Conservation (phyloP, 1,140 invertebrate species). For the Galleria mellonella region DNA sequence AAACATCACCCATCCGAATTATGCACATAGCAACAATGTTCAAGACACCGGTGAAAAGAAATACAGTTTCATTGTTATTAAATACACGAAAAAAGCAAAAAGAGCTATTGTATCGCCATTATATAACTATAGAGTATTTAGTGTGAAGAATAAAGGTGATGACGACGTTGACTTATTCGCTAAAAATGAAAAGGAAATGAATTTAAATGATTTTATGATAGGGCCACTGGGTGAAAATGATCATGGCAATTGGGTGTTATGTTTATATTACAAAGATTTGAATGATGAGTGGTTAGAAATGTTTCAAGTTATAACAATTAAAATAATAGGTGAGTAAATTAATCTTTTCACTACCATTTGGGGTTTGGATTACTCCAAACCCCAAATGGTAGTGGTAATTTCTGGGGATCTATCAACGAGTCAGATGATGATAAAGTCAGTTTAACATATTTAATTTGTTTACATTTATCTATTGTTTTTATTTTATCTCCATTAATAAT, state of each 20-base stretch:
- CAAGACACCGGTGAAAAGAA: not conserved
- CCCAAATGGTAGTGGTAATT: no score
- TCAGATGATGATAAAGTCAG: no score
- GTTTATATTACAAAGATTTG: constrained; percentile 23
- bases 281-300: constrained; percentile 34
- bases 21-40: not conserved
- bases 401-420: no score
- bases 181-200: constrained; percentile 11
- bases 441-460: no score
- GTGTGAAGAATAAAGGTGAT: not conserved
- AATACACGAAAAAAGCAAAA: constrained; percentile 10
- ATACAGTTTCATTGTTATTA: constrained; percentile 5
- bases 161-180: constrained; percentile 11
- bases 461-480: no score
- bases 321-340: constrained; percentile 35
- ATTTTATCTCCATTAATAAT: no score
- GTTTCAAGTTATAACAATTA: constrained; percentile 47
- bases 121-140: constrained; percentile 2
- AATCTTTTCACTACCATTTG: no score
- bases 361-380: no score
- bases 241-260: constrained; percentile 57
- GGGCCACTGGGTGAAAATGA: constrained; percentile 42
- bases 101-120: constrained; percentile 8
- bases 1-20: constrained; percentile 10
- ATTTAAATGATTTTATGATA: constrained; percentile 37